Conservation (phyloP, 2,113 vertebrate genomes). For the Oxyruncus cristatus region DNA sequence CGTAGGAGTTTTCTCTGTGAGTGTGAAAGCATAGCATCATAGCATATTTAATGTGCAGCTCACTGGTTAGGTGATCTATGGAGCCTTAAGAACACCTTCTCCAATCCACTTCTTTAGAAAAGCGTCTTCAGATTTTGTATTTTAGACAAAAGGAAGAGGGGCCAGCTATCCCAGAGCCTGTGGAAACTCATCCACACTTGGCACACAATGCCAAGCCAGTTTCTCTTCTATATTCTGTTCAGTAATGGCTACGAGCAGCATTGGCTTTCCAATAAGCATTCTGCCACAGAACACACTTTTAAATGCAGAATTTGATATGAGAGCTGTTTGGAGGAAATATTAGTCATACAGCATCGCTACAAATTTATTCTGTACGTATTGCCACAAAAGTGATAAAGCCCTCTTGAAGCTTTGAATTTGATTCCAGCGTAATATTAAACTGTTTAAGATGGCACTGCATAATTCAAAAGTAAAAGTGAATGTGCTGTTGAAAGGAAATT, state of each 20-base stretch:
- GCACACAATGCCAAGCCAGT: background rate
- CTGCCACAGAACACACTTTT: background rate
- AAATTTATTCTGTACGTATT: slow-evolving; percentile 30
- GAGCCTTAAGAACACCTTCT: background rate
- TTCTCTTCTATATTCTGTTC: background rate
- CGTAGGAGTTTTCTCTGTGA: background rate
- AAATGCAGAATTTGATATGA: background rate
- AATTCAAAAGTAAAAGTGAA: slow-evolving; percentile 66
- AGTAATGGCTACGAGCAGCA: background rate
- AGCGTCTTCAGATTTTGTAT: background rate
- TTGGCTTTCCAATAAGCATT: background rate
- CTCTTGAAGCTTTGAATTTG: slow-evolving; percentile 30
- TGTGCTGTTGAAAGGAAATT: slow-evolving; percentile 28
- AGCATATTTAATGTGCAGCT: background rate
- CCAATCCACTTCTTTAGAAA: background rate
- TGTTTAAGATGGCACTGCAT: slow-evolving; percentile 46
- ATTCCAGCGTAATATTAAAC: slow-evolving; percentile 52
- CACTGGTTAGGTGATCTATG: background rate
- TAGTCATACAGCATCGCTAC: background rate
- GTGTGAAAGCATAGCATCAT: background rate
- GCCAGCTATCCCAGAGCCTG: background rate
- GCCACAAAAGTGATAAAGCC: background rate
- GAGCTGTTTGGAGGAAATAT: background rate
- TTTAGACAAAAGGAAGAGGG: background rate
- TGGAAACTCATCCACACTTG: background rate